Evolutionary conservation across 2,888 invertebrate species (phyloP).

Genomic region (Keiferia lycopersicella): DNA sequence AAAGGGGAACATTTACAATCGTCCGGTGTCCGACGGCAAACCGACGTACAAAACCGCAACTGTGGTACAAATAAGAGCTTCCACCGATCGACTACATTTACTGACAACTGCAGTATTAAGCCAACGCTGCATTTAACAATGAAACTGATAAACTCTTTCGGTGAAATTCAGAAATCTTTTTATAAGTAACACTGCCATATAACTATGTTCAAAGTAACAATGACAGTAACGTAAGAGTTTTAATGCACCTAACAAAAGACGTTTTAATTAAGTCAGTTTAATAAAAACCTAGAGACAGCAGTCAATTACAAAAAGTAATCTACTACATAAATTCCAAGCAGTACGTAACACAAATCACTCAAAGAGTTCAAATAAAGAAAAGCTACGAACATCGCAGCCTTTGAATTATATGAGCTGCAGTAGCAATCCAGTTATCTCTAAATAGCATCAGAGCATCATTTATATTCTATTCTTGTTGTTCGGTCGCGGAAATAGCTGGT

Average conservation of each 20-base stretch:
- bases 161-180: neutral
- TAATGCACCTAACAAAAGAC: too few species aligned
- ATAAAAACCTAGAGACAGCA: too few species aligned
- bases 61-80: neutral
- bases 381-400: neutral
- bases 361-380: neutral
- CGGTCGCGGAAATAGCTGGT: constrained; percentile 2
- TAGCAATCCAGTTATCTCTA: constrained; percentile 2
- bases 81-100: constrained; percentile 1
- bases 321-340: too few species aligned
- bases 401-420: neutral
- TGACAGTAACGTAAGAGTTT: too few species aligned
- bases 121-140: constrained; percentile 2
- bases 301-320: too few species aligned
- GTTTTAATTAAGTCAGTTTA: too few species aligned
- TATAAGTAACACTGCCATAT: too few species aligned
- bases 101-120: constrained; percentile 1
- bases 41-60: constrained; percentile 7
- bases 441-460: constrained; percentile 8
- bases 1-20: neutral
- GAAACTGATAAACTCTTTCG: neutral
- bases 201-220: too few species aligned
- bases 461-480: constrained; percentile 8
- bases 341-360: too few species aligned
- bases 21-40: neutral